Percentiles rank a stretch among this genome's conserved stretches.
Conservation (phyloP, 2,888 invertebrate genomes). For the Apotomis capreana region DNA sequence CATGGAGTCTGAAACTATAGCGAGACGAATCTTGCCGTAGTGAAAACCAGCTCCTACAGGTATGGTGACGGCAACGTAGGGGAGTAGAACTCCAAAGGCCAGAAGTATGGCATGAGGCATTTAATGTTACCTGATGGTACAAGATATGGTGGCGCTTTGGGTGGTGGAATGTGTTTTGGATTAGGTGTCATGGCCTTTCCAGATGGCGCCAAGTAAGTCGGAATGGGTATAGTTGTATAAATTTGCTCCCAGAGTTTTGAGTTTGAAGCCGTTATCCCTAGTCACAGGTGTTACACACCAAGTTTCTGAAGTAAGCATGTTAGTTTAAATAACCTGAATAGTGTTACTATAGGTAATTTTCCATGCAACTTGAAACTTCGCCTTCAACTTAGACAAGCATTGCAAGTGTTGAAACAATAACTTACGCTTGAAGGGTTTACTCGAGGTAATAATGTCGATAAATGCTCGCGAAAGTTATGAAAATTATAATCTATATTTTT, state of each 20-base stretch:
- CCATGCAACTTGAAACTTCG: neutral
- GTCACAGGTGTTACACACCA: too few species aligned
- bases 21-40: constrained; percentile 75
- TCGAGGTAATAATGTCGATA: neutral
- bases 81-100: constrained; percentile 93
- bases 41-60: constrained; percentile 89
- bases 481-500: neutral
- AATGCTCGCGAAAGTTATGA: neutral
- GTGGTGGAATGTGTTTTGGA: constrained; percentile 93
- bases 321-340: too few species aligned
- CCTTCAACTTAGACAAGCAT: neutral
- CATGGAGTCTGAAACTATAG: too few species aligned
- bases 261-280: too few species aligned
- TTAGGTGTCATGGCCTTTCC: constrained; percentile 93
- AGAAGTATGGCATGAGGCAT: constrained; percentile 93
- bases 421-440: neutral
- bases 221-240: too few species aligned
- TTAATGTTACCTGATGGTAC: constrained; percentile 90
- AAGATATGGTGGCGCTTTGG: constrained; percentile 92
- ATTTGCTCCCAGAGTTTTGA: too few species aligned
- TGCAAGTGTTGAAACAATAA: neutral
- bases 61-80: constrained; percentile 94
- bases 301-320: too few species aligned
- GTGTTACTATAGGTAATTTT: too few species aligned
- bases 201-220: constrained; percentile 86